These are phyloP conservation scores for Chamaea fasciata DNA, from an alignment of 2,113 vertebrate genomes.

Conservation along the genomic window DNA sequence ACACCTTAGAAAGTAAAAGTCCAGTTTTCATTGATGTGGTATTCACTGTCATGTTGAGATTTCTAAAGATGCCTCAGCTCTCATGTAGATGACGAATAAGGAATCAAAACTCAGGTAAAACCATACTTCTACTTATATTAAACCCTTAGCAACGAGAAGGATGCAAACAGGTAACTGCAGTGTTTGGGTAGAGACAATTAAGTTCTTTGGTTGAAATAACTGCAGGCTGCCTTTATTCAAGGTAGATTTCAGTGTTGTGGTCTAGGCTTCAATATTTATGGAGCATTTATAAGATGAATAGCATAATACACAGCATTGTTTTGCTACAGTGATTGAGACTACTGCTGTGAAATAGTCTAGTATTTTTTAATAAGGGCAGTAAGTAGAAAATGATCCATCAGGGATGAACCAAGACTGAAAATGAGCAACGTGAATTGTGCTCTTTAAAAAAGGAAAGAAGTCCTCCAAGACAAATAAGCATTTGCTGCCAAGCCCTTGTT, in stretches of 20 bases:
- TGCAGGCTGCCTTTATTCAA: background rate
- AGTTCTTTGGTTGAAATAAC: background rate
- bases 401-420: slow-evolving; percentile 23
- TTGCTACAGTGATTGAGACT: background rate
- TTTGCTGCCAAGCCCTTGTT: background rate
- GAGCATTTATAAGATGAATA: background rate
- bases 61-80: background rate
- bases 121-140: background rate
- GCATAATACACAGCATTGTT: background rate
- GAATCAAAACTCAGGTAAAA: background rate
- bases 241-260: background rate
- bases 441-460: background rate
- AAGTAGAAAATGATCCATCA: slow-evolving; percentile 21
- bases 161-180: fast-evolving
- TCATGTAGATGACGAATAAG: background rate
- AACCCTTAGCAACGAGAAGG: background rate
- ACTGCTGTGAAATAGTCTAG: background rate
- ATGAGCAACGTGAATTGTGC: background rate
- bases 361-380: slow-evolving; percentile 24
- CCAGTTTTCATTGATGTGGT: background rate
- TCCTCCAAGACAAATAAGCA: background rate
- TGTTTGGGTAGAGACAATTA: background rate
- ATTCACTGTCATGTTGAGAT: background rate
- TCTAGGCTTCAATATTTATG: background rate
- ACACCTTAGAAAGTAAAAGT: background rate